Evolutionary conservation across 2,888 invertebrate genomes (phyloP).

Genomic region (Pseudococcus viburni): DNA sequence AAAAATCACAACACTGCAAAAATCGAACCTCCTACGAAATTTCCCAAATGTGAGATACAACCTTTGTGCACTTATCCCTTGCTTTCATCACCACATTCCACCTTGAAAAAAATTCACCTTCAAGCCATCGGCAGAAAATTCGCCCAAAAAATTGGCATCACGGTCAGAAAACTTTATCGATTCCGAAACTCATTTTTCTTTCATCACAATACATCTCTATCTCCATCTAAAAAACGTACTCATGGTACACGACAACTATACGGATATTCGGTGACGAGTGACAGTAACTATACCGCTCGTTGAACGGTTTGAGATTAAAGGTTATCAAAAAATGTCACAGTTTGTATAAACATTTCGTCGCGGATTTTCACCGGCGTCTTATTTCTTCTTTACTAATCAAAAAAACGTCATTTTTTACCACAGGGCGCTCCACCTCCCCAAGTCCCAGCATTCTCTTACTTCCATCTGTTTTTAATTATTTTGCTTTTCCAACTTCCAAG

Average conservation of each 20-base stretch:
- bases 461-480: not conserved
- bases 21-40: too few relatives aligned
- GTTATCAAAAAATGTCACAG: constrained; percentile 44
- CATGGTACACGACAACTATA: not conserved
- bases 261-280: not conserved
- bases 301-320: constrained; percentile 33
- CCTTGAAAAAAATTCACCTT: too few relatives aligned
- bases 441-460: not conserved
- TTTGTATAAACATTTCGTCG: constrained; percentile 20
- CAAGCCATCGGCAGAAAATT: not conserved
- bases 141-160: not conserved
- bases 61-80: too few relatives aligned
- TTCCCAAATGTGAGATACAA: too few relatives aligned
- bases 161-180: constrained; percentile 12
- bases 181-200: constrained; percentile 12
- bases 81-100: too few relatives aligned
- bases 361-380: not conserved
- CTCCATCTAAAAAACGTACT: not conserved
- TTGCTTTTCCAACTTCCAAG: not conserved
- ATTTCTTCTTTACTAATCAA: constrained; percentile 31
- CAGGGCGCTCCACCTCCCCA: not conserved
- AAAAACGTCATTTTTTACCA: constrained; percentile 31
- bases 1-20: too few relatives aligned
- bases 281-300: not conserved
- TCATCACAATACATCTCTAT: not conserved